Conservation (phyloP, 2,888 invertebrate species). For the Epicampocera succincta region DNA sequence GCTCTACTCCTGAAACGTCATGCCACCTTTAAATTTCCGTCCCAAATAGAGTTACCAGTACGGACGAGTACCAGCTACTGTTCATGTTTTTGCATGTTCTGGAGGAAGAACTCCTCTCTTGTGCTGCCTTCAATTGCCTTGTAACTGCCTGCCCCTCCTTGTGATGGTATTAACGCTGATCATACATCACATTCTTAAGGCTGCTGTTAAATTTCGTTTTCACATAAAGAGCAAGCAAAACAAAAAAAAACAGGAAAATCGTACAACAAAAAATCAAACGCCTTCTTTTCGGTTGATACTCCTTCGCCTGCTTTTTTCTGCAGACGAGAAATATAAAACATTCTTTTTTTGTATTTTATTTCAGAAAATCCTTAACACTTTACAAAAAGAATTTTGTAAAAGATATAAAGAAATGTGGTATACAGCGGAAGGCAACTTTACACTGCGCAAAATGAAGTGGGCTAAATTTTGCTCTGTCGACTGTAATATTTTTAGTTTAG, state of each 20-base stretch:
- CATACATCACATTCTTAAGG: conserved; percentile 61
- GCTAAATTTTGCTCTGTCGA: no score
- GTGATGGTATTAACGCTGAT: conserved; percentile 55
- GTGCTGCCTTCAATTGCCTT: neutral
- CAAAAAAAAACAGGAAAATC: conserved; percentile 15
- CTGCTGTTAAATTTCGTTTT: conserved; percentile 55
- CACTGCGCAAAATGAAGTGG: neutral
- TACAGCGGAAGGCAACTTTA: neutral
- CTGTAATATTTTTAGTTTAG: conserved; percentile 7
- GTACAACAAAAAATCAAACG: conserved; percentile 27
- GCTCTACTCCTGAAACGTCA: conserved; percentile 7
- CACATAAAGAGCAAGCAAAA: conserved; percentile 10
- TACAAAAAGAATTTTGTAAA: conserved; percentile 11
- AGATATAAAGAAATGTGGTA: conserved; percentile 2
- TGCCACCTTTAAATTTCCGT: conserved; percentile 17
- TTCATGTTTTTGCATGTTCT: neutral
- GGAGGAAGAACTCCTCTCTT: neutral
- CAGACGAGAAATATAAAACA: neutral
- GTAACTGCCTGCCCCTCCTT: conserved; percentile 13
- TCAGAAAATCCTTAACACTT: conserved; percentile 29
- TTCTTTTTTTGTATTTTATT: neutral
- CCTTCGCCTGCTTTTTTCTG: conserved; percentile 11
- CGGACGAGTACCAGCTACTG: conserved; percentile 8
- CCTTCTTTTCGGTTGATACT: conserved; percentile 42
- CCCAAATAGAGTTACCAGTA: neutral